These are phyloP conservation scores for Drosophila peninsularis DNA, from an alignment of 2,888 invertebrate genomes.

Conservation along the genomic window DNA sequence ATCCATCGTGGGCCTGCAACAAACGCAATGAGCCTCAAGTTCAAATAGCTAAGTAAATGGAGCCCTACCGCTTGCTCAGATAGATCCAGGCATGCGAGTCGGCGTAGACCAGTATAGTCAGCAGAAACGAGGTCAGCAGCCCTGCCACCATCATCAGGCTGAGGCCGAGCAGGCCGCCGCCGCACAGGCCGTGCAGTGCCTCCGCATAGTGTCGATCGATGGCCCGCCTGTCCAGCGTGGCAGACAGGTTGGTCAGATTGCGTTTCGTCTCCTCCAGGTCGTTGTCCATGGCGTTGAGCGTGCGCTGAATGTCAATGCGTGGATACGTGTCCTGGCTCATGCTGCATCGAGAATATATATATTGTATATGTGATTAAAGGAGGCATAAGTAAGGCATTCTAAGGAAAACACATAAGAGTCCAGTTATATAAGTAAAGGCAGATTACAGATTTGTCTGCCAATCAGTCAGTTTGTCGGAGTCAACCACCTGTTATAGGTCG, in stretches of 20 bases:
- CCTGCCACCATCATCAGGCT: slow-evolving; percentile 95
- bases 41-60: neutral
- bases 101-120: slow-evolving; percentile 96
- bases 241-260: slow-evolving; percentile 85
- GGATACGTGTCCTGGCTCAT: slow-evolving; percentile 85
- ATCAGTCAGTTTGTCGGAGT: too few relatives aligned
- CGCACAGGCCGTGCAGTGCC: slow-evolving; percentile 92
- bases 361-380: too few relatives aligned
- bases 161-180: slow-evolving; percentile 92
- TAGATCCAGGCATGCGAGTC: slow-evolving; percentile 99
- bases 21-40: neutral
- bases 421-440: too few relatives aligned
- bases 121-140: slow-evolving; percentile 93
- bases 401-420: too few relatives aligned
- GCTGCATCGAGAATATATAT: slow-evolving; percentile 53
- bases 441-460: too few relatives aligned
- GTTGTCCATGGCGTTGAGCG: slow-evolving; percentile 82
- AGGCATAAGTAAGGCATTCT: too few relatives aligned
- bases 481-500: too few relatives aligned
- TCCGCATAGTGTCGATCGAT: slow-evolving; percentile 93
- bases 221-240: slow-evolving; percentile 92
- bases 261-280: slow-evolving; percentile 84
- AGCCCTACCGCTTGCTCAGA: slow-evolving; percentile 92
- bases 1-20: slow-evolving; percentile 79
- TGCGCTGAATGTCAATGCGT: slow-evolving; percentile 82